Base-by-base conservation (phyloP, 2,888 invertebrate genomes). In the Stenodema calcarata region DNA sequence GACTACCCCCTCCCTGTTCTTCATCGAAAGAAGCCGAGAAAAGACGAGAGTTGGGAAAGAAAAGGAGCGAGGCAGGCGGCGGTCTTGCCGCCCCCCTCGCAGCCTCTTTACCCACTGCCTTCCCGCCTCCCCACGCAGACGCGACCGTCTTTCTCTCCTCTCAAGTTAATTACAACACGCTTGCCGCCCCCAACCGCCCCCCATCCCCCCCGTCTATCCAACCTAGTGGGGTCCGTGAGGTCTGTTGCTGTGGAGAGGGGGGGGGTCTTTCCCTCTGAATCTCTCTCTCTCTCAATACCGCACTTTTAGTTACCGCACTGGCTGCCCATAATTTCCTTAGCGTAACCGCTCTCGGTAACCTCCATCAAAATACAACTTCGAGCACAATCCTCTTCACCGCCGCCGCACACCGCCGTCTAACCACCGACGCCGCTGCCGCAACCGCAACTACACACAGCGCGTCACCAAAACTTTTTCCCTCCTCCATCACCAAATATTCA, bases 11-110 rank as follows among this genome's bases (percentile, higher is more conserved):
- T 87, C 86, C 87, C 89, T 87, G 87, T 89, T 88, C 89, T 88
- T 87, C 88, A 89, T 88, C 89, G 88, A 88, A 88, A 88, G 88
- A 88, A 88, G 88, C 89, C 88, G 88, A 88, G 88, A 88, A 89
- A 89, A 88, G 89, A 89, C 89, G 88, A 88, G 87, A 79, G 86
- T 70, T 73, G 85, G 81, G 35, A 86, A 86, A 87, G 82, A 86
- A 80, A 85, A 85, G 84, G 73, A 83, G 73, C 28, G 11, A 73
- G 30, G 84, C 44, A 27, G 84, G 42, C 69, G 83, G 69, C 83
- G 27, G 41, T 83, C 44, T 70, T 28, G 35, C 62, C 81, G 30
- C 54, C 50, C 62, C 81, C n/a, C 62, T 23, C 50, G 16, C 28
- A 6, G 73, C 73, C 75, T 18, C 44, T 75, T 35, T 69, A 35